A percentile compares a stretch with the other conserved stretches of the same genome.
phyloP scores from a whole-genome alignment of 2,113 vertebrate species.

The Cinclus cinclus region DNA sequence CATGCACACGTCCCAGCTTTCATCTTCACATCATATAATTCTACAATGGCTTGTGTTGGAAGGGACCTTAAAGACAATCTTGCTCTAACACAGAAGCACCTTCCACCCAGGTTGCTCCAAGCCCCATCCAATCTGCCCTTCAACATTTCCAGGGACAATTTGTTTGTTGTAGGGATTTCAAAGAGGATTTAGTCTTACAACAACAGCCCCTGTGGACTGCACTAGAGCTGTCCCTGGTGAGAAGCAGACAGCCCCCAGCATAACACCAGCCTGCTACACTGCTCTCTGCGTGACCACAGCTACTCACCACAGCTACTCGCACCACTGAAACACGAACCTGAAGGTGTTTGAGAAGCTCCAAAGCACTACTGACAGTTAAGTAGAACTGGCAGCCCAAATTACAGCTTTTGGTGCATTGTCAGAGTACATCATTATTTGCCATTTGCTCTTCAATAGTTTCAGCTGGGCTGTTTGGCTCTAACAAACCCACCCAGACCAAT shows the following conservation, averaged over 20 bases:
- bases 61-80: background rate
- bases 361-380: background rate
- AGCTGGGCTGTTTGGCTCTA: background rate
- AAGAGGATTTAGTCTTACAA: background rate
- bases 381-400: background rate
- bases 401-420: conserved; percentile 16
- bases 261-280: accelerated
- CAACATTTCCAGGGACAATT: background rate
- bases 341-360: background rate
- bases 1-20: accelerated
- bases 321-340: accelerated
- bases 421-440: conserved; percentile 3
- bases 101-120: background rate
- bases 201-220: background rate
- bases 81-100: background rate
- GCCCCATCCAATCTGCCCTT: background rate
- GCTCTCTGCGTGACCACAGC: accelerated
- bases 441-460: background rate
- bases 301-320: background rate
- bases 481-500: background rate
- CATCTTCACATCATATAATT: background rate
- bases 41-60: background rate
- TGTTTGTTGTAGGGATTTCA: background rate
- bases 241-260: accelerated
- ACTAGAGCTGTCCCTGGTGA: background rate